Base-by-base conservation (phyloP, 1,140 invertebrate species). In the Drosophila tristis region DNA sequence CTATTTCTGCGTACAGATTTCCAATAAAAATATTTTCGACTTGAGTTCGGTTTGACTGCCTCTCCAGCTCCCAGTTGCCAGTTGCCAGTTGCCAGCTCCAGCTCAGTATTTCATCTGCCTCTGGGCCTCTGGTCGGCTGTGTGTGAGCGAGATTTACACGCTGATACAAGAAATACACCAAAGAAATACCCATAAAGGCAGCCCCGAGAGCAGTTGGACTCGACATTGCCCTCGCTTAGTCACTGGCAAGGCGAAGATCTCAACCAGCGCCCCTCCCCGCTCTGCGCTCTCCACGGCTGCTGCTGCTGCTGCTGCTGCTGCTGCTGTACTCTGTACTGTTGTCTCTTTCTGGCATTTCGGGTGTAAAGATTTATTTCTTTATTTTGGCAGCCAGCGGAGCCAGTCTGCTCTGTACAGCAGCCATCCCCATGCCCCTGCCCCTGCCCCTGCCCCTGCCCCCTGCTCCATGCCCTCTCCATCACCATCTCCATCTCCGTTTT, bases 1-100 rank as follows among this genome's bases (percentile, higher is more conserved):
- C 81, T 87, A 86, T 77, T 87, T 87, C 82, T 86, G 79, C 82
- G 82, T 86, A 86, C 82, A 86, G 82, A 86, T 86, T 82, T 87
- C 84, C 82, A 87, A 87, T 87, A 87, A 87, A 86, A 82, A 76
- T 71, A 48, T 64, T 49, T 74, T 78, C 64, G 64, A 70, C 72
- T 64, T 60, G 59, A 65, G 61, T 65, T 71, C 51, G 60, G 51
- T 16, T 64, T 68, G 16, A 39, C 35, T 39, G 31, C 31, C 31
- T 35, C 31, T 39, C 53, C 43, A 62, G 47, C 35, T 70, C 31
- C 23, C 23, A 25, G 23, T 4, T 25, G 1, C 2, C 23, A 23
- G 23, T 4, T 23, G n/a, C n/a, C n/a, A n/a, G n/a, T n/a, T n/a
- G n/a, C 20, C 31, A 42, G 13, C 55, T 42, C n/a, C n/a, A 51